These are phyloP conservation scores for Paedocypris micromegethes DNA, from an alignment of 2,797 vertebrate genomes.

Conservation along the genomic window DNA sequence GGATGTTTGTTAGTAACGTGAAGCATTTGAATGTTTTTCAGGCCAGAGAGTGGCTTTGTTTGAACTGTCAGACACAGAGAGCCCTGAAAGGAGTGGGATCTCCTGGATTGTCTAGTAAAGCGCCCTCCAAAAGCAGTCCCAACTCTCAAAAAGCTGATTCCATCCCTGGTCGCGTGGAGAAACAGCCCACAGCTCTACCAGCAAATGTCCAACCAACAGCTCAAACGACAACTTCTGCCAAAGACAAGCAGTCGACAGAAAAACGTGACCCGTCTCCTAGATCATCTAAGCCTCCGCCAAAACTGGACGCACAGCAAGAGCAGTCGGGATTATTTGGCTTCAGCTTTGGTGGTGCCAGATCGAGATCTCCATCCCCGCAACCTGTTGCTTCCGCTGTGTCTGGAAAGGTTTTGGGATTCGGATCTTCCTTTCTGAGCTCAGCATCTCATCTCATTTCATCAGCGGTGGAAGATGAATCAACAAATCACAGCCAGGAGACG, in stretches of 20 bases:
- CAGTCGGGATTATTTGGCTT: conserved; percentile 44
- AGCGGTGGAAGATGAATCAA: conserved; percentile 75
- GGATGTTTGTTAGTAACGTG: no score
- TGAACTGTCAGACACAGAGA: conserved; percentile 83
- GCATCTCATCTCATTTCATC: conserved; percentile 87
- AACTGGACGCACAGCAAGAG: conserved; percentile 51
- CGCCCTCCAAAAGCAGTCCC: conserved; percentile 51
- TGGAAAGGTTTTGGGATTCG: conserved; percentile 91
- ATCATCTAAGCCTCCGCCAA: conserved; percentile 22
- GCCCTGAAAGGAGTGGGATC: conserved; percentile 68
- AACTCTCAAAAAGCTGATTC: conserved; percentile 44
- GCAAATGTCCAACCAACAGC: conserved; percentile 48
- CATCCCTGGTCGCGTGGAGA: conserved; percentile 38
- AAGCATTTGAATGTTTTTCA: conserved; percentile 25
- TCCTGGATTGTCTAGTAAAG: conserved; percentile 47
- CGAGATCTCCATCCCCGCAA: conserved; percentile 55
- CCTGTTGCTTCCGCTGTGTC: conserved; percentile 65
- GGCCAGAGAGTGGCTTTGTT: conserved; percentile 65
- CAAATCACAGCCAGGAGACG: conserved; percentile 55
- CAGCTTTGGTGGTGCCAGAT: conserved; percentile 63
- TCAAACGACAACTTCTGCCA: conserved; percentile 45
- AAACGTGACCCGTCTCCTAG: conserved; percentile 42
- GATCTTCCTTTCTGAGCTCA: conserved; percentile 90
- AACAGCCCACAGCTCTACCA: conserved; percentile 28
- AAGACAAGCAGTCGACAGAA: conserved; percentile 54